Base-by-base conservation (phyloP, 2,888 invertebrate genomes). In the Noctua pronuba region DNA sequence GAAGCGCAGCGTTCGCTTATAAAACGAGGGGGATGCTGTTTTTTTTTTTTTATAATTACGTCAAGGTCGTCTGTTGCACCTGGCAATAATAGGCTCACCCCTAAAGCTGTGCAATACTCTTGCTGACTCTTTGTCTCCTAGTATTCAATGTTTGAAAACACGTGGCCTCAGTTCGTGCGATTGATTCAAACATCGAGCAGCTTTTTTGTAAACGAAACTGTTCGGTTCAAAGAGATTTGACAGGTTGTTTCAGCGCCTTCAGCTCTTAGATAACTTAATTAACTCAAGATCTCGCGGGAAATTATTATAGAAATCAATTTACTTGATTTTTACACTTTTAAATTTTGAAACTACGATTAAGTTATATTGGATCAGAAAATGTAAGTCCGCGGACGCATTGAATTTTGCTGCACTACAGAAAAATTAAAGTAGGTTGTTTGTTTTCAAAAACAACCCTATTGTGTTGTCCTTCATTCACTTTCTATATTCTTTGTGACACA, bases 121-220 rank as follows among this genome's bases (percentile, higher is more conserved):
- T 38, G 31, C 8, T 52, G 18, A 41, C 31, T 62, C n/a, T 24
- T 77, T 46, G n/a, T 65, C 8, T 28, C 68, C 77, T 77, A 18
- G 64, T 78, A 38, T 24, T 64, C 41, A 35, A 24, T 35, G 52
- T 28, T 31, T 35, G 10, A 7, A 68, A 68, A 46, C 68, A 55
- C 55, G 68, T 69, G 67, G 60, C 38, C 44, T 21, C 13, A 44
- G 44, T 67, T 2, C 67, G 11, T n/a, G 16, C 55, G 5, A 55
- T n/a, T 55, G 38, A 38, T n/a, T n/a, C n/a, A n/a, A n/a, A n/a
- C n/a, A n/a, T 38, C 8, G 38, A 8, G 38, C 38, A 38, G 55
- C 38, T 38, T 38, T 38, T 13, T 55, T n/a, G n/a, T n/a, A 24
- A 52, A 24, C 11, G 38, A 38, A 7, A 38, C 38, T 38, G 38